Evolutionary conservation across 2,113 vertebrate genomes (phyloP), one percentile per base, ranked within the genome.

Genomic region (Etheostoma cragini): DNA sequence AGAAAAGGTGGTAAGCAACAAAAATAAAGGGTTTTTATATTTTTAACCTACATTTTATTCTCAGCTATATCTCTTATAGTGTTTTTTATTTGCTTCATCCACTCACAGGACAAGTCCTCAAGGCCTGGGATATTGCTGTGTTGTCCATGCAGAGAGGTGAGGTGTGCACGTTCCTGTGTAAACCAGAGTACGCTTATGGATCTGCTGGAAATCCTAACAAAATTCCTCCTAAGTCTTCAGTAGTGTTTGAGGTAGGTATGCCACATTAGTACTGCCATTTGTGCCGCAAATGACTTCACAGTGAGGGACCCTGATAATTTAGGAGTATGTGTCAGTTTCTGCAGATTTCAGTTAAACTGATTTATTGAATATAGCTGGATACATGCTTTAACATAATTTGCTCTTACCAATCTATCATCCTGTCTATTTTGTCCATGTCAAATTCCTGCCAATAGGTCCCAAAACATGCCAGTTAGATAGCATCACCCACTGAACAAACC

Each of bases 61-160:
- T 42, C 38, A 67, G 1, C 15, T 30, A 16, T 5, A 24, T n/a
- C 21, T 56, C 30, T 54, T n/a, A 66, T 49, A 24, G 10, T 66
- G 63, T 10, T 33, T 33, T 46, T 38, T 26, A 30, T 66, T 11
- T 78, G 11, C 45, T 50, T 71, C 12, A 52, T 72, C 30, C 88
- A 72, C 89, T 78, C 83, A 78, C 87, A 99, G 98, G 97, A 75
- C 98, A 98, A 85, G 97, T 99, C 38, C 97, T 99, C 81, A 99
- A 97, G 88, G 97, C 97, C 0, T 99, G 97, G 98, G 98, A 99
- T 86, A 95, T 98, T 0, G 96, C 95, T 0, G 96, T 99, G 74
- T 86, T 96, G 61, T 97, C 97, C 69, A 99, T 99, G 98, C 96
- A 95, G 93, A 97, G 93, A 78, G 98, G 98, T 19, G 98, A 99